Percentiles rank a stretch among this genome's conserved stretches.
phyloP scores from a whole-genome alignment of 2,113 vertebrate species.

The Siniperca knerii region DNA sequence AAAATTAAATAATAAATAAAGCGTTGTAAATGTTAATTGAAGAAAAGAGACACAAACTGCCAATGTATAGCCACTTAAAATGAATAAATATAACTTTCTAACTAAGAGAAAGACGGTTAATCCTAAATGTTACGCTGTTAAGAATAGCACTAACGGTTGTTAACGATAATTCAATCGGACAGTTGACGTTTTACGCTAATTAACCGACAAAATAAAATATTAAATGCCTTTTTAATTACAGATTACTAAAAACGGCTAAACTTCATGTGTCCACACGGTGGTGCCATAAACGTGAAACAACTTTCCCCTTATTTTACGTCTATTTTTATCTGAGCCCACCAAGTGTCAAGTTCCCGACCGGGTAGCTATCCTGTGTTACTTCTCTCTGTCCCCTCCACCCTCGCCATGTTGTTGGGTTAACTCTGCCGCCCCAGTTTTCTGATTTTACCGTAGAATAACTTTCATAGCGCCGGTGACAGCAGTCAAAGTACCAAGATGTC shows the following conservation, averaged over 20 bases:
- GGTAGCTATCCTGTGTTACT: conserved; percentile 33
- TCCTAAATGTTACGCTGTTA: neutral
- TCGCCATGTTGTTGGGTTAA: conserved; percentile 80
- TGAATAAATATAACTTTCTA: neutral
- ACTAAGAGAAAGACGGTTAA: neutral
- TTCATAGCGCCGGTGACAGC: neutral
- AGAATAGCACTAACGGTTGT: rapidly evolving
- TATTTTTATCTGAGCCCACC: conserved; percentile 76
- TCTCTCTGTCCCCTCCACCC: conserved; percentile 32
- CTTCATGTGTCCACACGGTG: conserved; percentile 41
- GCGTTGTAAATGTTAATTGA: neutral
- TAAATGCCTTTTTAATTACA: neutral
- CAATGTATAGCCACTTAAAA: too few relatives aligned
- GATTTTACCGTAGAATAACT: neutral
- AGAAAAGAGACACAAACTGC: neutral
- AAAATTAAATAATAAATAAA: too few relatives aligned
- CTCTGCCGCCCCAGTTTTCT: conserved; percentile 29
- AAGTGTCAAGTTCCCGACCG: conserved; percentile 81
- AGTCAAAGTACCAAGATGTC: conserved; percentile 81
- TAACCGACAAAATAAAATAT: neutral
- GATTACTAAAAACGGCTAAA: rapidly evolving
- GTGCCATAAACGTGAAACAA: conserved; percentile 18
- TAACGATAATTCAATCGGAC: neutral
- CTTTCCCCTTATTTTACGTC: neutral
- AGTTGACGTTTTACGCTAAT: neutral